Percentiles rank a stretch among this genome's conserved stretches.
Evolutionary conservation across 2,888 invertebrate species (phyloP).

Genomic region (Mesorhabditis belari): DNA sequence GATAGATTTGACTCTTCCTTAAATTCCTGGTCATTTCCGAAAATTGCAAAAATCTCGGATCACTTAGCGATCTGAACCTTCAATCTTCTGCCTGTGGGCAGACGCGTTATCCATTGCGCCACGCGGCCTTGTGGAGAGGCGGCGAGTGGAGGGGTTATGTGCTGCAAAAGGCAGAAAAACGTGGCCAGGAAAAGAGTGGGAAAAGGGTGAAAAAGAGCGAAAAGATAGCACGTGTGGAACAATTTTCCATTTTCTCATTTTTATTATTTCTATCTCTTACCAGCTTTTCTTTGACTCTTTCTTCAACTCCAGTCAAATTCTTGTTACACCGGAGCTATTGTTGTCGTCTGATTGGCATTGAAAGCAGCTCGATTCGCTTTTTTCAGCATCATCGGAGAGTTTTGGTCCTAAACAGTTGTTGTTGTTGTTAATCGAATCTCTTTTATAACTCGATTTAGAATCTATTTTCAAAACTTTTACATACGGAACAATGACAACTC

Average conservation of each 20-base stretch:
- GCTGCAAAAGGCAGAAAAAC: too few species aligned
- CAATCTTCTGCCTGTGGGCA: constrained; percentile 55
- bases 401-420: neutral
- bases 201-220: neutral
- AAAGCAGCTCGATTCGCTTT: neutral
- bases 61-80: constrained; percentile 53
- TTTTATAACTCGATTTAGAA: too few species aligned
- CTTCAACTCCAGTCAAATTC: too few species aligned
- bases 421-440: too few species aligned
- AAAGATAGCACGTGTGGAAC: too few species aligned
- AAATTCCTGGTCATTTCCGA: neutral
- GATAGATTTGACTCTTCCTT: neutral
- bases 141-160: neutral
- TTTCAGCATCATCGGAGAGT: neutral
- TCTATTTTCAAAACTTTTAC: constrained; percentile 43
- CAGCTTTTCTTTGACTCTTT: too few species aligned
- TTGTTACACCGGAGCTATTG: too few species aligned
- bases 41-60: neutral
- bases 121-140: neutral
- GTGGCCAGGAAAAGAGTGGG: neutral
- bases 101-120: constrained; percentile 50
- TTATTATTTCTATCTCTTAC: too few species aligned
- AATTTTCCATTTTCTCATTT: too few species aligned
- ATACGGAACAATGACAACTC: constrained; percentile 57
- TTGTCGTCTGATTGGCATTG: neutral